Conservation (phyloP, 2,888 invertebrate species). For the Troides oblongomaculatus region DNA sequence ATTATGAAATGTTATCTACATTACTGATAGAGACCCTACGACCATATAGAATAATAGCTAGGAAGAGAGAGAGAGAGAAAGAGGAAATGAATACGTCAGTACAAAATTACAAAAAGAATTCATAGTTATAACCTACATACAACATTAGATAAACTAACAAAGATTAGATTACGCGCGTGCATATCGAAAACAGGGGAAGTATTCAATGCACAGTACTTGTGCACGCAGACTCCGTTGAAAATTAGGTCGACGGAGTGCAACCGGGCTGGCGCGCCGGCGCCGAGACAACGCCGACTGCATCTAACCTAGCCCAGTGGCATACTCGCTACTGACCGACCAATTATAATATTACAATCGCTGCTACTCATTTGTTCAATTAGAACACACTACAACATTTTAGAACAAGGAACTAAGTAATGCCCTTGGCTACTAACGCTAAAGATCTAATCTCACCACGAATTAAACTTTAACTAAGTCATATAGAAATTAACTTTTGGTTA, state of each 20-base stretch:
- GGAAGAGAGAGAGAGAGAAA: no score
- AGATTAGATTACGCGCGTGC: background rate
- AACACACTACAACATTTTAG: background rate
- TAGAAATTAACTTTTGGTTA: no score
- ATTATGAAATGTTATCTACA: no score
- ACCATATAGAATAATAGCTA: no score
- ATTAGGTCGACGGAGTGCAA: slow-evolving; percentile 52
- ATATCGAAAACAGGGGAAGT: slow-evolving; percentile 12
- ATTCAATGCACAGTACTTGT: slow-evolving; percentile 12
- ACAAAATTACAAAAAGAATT: no score
- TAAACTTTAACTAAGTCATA: no score
- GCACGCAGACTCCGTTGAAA: slow-evolving; percentile 42
- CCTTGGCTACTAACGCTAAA: no score
- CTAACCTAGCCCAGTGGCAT: background rate
- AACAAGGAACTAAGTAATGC: no score
- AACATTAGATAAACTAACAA: background rate
- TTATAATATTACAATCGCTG: background rate
- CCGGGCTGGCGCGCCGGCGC: slow-evolving; percentile 58
- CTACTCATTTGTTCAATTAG: background rate
- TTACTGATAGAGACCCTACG: no score
- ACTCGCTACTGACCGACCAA: background rate
- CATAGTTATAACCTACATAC: background rate
- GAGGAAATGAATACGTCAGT: no score
- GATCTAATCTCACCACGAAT: no score
- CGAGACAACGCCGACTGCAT: slow-evolving; percentile 33